Evolutionary conservation across 64 coral and sea anemone species (phyloP).

Genomic region (Hydrozoanthus tunicans): DNA sequence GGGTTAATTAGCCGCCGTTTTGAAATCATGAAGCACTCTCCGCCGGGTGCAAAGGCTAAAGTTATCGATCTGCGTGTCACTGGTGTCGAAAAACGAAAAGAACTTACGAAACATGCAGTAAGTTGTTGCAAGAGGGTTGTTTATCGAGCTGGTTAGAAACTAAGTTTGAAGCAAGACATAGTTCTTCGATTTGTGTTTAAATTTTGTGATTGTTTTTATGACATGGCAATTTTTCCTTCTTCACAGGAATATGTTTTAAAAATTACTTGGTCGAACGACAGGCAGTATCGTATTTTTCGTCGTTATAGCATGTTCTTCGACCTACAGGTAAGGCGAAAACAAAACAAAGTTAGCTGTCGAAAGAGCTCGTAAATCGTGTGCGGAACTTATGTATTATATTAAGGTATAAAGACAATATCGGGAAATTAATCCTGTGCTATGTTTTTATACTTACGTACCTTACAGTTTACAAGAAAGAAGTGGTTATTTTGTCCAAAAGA

Average conservation of each 20-base stretch:
- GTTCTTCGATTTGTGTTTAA: not conserved
- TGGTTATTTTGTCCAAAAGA: not conserved
- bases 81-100: constrained; percentile 38
- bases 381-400: not conserved
- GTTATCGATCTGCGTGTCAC: constrained; percentile 42
- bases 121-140: not conserved
- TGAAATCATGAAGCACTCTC: constrained; percentile 26
- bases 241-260: constrained; percentile 78
- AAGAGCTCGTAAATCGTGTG: not conserved
- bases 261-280: constrained; percentile 80
- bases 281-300: constrained; percentile 74
- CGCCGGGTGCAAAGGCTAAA: constrained; percentile 26
- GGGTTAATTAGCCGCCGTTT: not conserved
- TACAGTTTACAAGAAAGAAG: not conserved
- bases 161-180: not conserved
- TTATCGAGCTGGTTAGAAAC: not conserved
- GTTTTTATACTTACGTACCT: not conserved
- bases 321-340: constrained; percentile 61
- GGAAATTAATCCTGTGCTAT: not conserved
- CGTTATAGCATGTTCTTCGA: constrained; percentile 97
- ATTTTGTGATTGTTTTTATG: not conserved
- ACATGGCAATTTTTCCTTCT: not conserved
- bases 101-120: constrained; percentile 32
- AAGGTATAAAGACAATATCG: not conserved
- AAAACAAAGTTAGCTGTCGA: not conserved